These are phyloP conservation scores for Hanleya hanleyi DNA, from an alignment of 2,888 invertebrate species.

Conservation along the genomic window DNA sequence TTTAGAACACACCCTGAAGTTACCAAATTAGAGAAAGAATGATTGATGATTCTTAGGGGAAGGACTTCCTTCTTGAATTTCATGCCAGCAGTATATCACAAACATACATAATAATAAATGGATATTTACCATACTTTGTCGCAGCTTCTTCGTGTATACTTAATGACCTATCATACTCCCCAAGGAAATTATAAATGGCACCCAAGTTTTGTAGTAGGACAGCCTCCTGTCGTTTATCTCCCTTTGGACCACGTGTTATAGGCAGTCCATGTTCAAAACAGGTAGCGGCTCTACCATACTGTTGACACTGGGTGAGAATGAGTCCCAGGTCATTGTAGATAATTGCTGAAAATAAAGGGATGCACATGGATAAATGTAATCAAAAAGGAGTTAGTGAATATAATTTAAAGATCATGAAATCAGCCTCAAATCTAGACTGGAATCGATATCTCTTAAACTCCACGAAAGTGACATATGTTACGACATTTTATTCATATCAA, in stretches of 20 bases:
- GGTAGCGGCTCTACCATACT: constrained; percentile 51
- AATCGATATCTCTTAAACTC: no score
- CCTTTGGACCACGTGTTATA: constrained; percentile 30
- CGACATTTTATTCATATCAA: no score
- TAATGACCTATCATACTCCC: constrained; percentile 55
- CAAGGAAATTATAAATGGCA: constrained; percentile 60
- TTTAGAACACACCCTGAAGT: background rate
- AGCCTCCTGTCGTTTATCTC: constrained; percentile 46
- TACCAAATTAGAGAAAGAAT: background rate
- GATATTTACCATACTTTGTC: constrained; percentile 41
- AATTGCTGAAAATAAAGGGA: constrained; percentile 47
- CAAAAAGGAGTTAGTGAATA: background rate
- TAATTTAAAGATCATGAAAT: no score
- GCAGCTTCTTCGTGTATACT: constrained; percentile 55
- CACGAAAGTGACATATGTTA: no score
- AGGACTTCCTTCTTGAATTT: no score
- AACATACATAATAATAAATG: background rate
- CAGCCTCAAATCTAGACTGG: no score
- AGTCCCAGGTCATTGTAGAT: constrained; percentile 64
- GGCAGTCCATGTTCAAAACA: constrained; percentile 62
- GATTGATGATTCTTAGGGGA: no score
- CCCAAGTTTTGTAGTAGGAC: constrained; percentile 66
- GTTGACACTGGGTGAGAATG: constrained; percentile 55
- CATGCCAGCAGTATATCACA: no score
- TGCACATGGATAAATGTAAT: background rate